Evolutionary conservation across 2,113 vertebrate genomes (phyloP), one percentile per base, ranked within the genome.

Genomic region (Tylochromis polylepis): DNA sequence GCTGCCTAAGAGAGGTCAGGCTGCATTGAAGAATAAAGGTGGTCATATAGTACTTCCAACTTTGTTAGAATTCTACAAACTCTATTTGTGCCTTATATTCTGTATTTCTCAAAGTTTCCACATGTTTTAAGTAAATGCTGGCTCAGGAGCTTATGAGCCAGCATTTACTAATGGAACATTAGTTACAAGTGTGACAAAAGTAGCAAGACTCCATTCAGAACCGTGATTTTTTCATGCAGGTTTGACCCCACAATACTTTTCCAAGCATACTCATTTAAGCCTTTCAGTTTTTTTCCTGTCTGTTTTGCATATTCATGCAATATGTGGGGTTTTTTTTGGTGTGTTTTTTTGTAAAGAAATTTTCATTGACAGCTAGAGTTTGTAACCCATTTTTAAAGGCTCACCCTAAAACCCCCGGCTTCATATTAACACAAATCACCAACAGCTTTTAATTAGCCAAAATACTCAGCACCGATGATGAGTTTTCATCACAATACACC

Each of bases 381-480:
- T 86, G 31, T 12, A 79, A 58, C 67, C 55, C 10, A 11, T 72
- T 62, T 59, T 16, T 43, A 85, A 86, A 49, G 27, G 6, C 55
- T 78, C 62, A 55, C 56, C 75, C 59, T 1, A 85, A 91, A 82
- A 65, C n/a, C 41, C 51, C 51, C 41, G 15, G 79, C 18, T 70
- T 86, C 88, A 89, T 51, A 90, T 93, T 78, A 84, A 41, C 60
- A 88, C 58, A 79, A 87, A 80, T 62, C 62, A 83, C 27, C 80
- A 83, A 79, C 46, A 87, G 82, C 72, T 86, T 94, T 87, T 93
- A 88, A 88, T 93, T 77, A 89, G 5, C 49, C 41, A 51, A 70
- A 87, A 82, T 89, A 84, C 88, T 89, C 41, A 15, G 41, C 55
- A 59, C 27, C 78, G 15, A 87, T 20, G 67, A 43, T 57, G 75